Evolutionary conservation across 2,113 vertebrate species (phyloP), one percentile per base, ranked within the genome.

Genomic region (Campylomormyrus tamandua): DNA sequence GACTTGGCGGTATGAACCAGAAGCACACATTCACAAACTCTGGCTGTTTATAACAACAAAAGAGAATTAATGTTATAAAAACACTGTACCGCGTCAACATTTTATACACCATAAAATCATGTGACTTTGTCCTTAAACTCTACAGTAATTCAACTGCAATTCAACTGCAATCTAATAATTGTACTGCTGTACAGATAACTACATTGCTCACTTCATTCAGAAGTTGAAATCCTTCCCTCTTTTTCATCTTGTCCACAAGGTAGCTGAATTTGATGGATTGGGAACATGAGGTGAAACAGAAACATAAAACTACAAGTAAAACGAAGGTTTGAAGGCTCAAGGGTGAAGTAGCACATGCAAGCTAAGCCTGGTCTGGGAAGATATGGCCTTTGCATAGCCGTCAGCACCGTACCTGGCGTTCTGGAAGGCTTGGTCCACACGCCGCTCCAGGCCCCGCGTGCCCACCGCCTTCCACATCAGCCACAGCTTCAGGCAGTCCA

Each of bases 11-110:
- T 88, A 97, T 93, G 39, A 96, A 98, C 97, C 97, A 98, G 94
- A 98, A 98, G 92, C 97, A 98, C 24, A 97, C 93, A 3, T 98
- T 98, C 91, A 97, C 92, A 92, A 96, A 98, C 88, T 97, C 96
- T 0, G 97, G 96, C 97, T 98, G 92, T 31, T 62, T 58, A 45
- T 50, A 45, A 58, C 24, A 89, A 58, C 19, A 89, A 15, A 49
- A 89, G 9, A 88, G 24, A 70, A 58, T 4, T 11, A 15, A 50
- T 53, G 13, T 52, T 56, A 31, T n/a, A 50, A 15, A 50, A 49
- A 50, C 48, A 86, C 48, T 31, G n/a, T 17, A 31, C 17, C 48
- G 9, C 4, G 3, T 46, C 39, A 84, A 42, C 83, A 45, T 84
- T 84, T 84, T 21, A 84, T 48, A 48, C 45, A 48, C 9, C 45